Conservation (phyloP, 2,113 vertebrate species). For the Cyprinus carpio region DNA sequence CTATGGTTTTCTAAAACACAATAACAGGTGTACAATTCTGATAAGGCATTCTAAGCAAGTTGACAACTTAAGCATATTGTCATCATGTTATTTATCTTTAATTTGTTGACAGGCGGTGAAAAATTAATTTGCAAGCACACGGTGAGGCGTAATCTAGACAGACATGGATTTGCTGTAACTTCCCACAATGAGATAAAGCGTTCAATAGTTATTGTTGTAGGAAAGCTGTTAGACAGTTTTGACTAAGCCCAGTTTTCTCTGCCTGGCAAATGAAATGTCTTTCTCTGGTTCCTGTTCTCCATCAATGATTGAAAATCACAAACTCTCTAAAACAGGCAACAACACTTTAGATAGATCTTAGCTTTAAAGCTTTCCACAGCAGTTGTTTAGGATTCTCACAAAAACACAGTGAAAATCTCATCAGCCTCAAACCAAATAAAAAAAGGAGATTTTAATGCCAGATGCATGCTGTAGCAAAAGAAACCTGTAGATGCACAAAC, state of each 20-base stretch:
- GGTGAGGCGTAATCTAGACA: conserved; percentile 58
- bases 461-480: background rate
- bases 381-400: background rate
- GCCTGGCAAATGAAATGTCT: conserved; percentile 15
- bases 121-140: conserved; percentile 52
- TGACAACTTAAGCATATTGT: conserved; percentile 41
- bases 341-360: conserved; percentile 16
- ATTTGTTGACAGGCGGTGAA: conserved; percentile 47
- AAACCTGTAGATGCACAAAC: background rate
- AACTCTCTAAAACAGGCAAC: conserved; percentile 6
- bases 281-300: background rate
- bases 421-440: background rate
- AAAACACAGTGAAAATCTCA: background rate
- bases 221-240: conserved; percentile 49
- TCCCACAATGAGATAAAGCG: conserved; percentile 47
- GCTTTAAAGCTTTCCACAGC: background rate
- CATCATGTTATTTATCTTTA: conserved; percentile 45
- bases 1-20: conserved; percentile 39
- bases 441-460: background rate
- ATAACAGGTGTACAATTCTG: conserved; percentile 53
- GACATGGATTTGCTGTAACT: conserved; percentile 57
- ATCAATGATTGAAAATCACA: conserved; percentile 29
- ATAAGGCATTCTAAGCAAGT: conserved; percentile 52
- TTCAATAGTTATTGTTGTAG: conserved; percentile 51
- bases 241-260: conserved; percentile 27